A percentile compares a stretch with the other conserved stretches of the same genome.
Conservation (phyloP, 2,797 vertebrate genomes). For the Siniperca scherzeri region DNA sequence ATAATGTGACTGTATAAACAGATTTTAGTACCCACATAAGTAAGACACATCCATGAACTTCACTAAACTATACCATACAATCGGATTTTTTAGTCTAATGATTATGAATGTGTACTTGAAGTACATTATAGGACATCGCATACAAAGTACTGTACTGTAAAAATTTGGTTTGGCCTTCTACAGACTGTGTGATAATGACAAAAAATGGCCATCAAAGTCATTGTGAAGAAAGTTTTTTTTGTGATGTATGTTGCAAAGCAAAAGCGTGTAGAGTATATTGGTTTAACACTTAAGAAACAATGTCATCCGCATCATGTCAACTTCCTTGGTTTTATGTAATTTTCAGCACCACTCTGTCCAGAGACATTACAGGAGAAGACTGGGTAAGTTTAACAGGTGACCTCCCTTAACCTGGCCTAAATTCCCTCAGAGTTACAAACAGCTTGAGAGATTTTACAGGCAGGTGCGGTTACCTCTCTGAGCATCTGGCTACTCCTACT, state of each 20-base stretch:
- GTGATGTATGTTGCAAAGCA: no score
- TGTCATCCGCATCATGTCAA: neutral
- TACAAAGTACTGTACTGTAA: neutral
- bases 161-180: neutral
- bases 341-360: neutral
- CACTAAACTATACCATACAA: no score
- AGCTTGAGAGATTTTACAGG: constrained; percentile 15
- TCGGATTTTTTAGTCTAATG: neutral
- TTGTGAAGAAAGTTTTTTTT: neutral
- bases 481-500: neutral
- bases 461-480: constrained; percentile 7
- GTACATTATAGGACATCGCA: neutral
- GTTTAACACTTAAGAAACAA: neutral
- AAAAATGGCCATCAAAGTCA: neutral
- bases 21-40: neutral
- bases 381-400: neutral
- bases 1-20: neutral
- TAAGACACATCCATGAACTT: neutral
- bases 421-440: constrained; percentile 23
- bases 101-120: neutral
- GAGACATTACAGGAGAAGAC: neutral
- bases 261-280: neutral
- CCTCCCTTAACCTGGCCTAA: constrained; percentile 9
- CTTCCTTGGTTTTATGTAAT: neutral
- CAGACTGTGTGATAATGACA: neutral